Evolutionary conservation across 1,140 invertebrate genomes (phyloP).

Genomic region (Euschistus heros): DNA sequence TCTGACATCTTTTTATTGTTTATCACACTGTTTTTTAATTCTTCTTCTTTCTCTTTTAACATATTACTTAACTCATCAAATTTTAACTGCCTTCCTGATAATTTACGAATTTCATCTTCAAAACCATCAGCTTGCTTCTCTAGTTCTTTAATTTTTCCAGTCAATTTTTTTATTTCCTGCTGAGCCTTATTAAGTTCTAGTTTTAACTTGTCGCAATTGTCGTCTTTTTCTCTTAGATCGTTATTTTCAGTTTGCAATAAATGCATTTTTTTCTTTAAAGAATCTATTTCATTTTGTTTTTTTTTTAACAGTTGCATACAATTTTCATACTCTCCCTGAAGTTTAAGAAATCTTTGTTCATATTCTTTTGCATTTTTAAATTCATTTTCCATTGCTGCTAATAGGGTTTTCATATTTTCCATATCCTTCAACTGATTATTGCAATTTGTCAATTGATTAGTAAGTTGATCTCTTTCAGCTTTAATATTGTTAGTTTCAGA

Average conservation of each 20-base stretch:
- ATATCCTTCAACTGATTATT: conserved; percentile 1
- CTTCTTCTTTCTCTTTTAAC: background rate
- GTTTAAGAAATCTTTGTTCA: background rate
- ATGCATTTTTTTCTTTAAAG: background rate
- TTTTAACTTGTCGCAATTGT: background rate
- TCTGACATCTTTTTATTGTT: no score
- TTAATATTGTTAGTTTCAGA: background rate
- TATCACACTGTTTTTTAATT: no score
- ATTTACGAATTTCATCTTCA: background rate
- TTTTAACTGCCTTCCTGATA: background rate
- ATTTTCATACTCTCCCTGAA: conserved; percentile 2
- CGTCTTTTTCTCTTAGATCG: background rate
- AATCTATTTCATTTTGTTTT: conserved; percentile 6
- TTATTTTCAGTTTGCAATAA: background rate
- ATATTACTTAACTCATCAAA: background rate
- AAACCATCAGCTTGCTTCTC: background rate
- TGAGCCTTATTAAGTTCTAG: background rate
- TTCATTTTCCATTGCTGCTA: background rate
- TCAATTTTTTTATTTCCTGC: background rate
- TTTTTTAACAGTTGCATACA: background rate
- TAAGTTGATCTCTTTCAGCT: background rate
- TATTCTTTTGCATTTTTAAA: background rate
- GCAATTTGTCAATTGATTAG: background rate
- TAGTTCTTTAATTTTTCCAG: background rate
- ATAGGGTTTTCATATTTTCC: background rate